These are phyloP conservation scores for Dryas iulia DNA, from an alignment of 1,140 invertebrate species.

Conservation along the genomic window DNA sequence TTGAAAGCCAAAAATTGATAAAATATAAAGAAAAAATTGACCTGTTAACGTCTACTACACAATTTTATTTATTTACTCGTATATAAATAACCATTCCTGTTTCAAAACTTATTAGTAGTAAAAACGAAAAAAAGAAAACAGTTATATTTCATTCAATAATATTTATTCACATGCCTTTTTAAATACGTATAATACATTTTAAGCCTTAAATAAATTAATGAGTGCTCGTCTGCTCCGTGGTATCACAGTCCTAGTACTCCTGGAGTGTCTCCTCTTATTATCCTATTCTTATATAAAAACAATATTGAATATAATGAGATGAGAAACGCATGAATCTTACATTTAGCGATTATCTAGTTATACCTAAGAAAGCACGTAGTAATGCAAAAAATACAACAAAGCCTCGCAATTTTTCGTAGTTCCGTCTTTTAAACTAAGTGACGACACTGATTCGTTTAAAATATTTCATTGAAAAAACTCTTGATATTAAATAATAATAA, in stretches of 20 bases:
- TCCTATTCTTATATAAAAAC: slow-evolving; percentile 21
- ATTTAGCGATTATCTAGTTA: slow-evolving; percentile 27
- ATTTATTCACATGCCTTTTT: slow-evolving; percentile 60
- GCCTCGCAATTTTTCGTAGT: slow-evolving; percentile 13
- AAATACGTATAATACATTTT: slow-evolving; percentile 52
- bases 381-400: slow-evolving; percentile 26
- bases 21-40: too few relatives aligned
- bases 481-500: not conserved
- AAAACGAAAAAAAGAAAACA: not conserved
- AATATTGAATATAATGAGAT: slow-evolving; percentile 17
- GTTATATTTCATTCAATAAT: not conserved
- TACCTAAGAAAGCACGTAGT: slow-evolving; percentile 23
- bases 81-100: too few relatives aligned
- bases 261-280: slow-evolving; percentile 25
- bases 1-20: too few relatives aligned
- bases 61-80: too few relatives aligned
- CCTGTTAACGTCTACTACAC: too few relatives aligned
- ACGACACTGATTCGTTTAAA: slow-evolving; percentile 25
- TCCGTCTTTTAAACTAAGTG: slow-evolving; percentile 22
- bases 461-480: not conserved
- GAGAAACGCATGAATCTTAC: slow-evolving; percentile 20
- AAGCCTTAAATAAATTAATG: slow-evolving; percentile 50
- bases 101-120: too few relatives aligned
- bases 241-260: slow-evolving; percentile 59
- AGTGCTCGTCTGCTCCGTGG: slow-evolving; percentile 49